Conservation (phyloP, 2,797 vertebrate species). For the Falco rusticolus region DNA sequence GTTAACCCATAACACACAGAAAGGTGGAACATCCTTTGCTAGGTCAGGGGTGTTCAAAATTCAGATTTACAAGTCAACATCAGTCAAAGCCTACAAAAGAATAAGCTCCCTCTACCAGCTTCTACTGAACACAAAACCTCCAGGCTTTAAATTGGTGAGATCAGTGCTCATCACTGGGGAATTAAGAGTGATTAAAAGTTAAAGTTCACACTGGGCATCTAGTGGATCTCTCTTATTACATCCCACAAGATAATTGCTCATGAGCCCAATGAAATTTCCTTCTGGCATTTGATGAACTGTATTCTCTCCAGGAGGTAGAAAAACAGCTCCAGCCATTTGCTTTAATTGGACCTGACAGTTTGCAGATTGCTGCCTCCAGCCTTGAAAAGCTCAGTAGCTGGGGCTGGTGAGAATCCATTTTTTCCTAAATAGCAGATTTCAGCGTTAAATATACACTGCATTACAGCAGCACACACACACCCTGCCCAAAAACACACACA, state of each 20-base stretch:
- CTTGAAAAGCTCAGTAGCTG: conserved; percentile 28
- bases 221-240: conserved; percentile 6
- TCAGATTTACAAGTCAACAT: background rate
- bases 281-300: conserved; percentile 51
- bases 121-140: background rate
- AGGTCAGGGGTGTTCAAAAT: background rate
- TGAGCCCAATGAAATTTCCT: conserved; percentile 45
- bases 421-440: conserved; percentile 24
- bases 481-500: background rate
- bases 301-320: conserved; percentile 46
- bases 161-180: background rate
- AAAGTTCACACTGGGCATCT: conserved; percentile 44
- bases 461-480: background rate
- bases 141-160: background rate
- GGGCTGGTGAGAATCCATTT: background rate
- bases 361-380: conserved; percentile 62
- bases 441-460: background rate
- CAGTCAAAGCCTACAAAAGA: background rate
- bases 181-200: conserved; percentile 19
- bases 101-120: background rate
- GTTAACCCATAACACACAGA: background rate
- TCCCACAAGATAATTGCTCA: conserved; percentile 58
- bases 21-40: background rate
- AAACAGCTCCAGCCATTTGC: conserved; percentile 57
- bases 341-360: conserved; percentile 64